These are phyloP conservation scores for Cheilinus undulatus DNA, from an alignment of 2,113 vertebrate genomes.

Conservation along the genomic window DNA sequence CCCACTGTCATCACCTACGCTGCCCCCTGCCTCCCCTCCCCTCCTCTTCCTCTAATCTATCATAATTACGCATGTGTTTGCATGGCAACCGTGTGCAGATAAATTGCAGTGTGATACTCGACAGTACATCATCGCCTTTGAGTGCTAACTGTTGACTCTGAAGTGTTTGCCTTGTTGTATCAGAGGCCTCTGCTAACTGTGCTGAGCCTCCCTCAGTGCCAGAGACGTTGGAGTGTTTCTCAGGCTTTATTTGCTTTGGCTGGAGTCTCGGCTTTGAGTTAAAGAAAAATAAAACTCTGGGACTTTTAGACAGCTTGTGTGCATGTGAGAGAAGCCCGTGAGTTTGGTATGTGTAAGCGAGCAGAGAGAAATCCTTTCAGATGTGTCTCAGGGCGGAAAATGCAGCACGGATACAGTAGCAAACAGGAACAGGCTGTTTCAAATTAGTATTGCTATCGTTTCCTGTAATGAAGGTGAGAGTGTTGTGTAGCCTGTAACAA, in stretches of 20 bases:
- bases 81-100: constrained; percentile 53
- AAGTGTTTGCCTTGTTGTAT: constrained; percentile 55
- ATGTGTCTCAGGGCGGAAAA: background rate
- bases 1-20: constrained; percentile 15
- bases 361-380: background rate
- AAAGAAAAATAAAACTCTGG: constrained; percentile 19
- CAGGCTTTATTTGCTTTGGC: constrained; percentile 47
- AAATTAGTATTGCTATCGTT: background rate
- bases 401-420: background rate
- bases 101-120: constrained; percentile 32
- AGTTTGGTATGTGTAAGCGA: background rate
- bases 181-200: constrained; percentile 29
- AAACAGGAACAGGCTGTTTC: background rate
- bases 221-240: constrained; percentile 19
- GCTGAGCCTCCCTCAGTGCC: constrained; percentile 21
- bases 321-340: background rate
- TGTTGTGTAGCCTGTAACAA: constrained; percentile 4
- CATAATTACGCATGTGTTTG: constrained; percentile 64
- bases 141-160: constrained; percentile 50
- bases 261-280: constrained; percentile 26
- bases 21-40: constrained; percentile 21
- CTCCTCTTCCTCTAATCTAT: constrained; percentile 27
- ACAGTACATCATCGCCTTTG: constrained; percentile 16
- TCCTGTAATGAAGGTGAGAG: constrained; percentile 13
- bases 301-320: constrained; percentile 10